Evolutionary conservation across 2,797 vertebrate species (phyloP).

Genomic region (Lacerta bilineata): DNA sequence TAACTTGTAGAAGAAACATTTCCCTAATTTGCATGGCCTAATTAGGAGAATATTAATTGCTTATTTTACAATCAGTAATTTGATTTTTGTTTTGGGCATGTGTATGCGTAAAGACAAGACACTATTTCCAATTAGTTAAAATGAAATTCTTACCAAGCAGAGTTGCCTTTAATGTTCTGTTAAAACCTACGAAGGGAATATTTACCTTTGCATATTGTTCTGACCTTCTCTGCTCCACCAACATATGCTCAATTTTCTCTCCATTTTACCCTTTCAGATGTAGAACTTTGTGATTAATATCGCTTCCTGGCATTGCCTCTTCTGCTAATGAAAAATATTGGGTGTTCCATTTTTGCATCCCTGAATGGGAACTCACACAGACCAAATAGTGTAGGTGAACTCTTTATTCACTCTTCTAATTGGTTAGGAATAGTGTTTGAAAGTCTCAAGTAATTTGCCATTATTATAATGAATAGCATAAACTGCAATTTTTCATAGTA

Average conservation of each 20-base stretch:
- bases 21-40: constrained; percentile 66
- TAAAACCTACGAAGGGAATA: constrained; percentile 57
- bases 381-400: constrained; percentile 72
- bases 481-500: constrained; percentile 84
- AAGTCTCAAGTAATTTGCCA: constrained; percentile 79
- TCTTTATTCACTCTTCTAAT: constrained; percentile 77
- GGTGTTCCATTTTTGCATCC: constrained; percentile 62
- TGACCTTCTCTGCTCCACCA: constrained; percentile 68
- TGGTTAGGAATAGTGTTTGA: constrained; percentile 77
- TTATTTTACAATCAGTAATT: constrained; percentile 65
- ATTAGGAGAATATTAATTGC: constrained; percentile 70
- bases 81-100: constrained; percentile 40
- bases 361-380: constrained; percentile 66
- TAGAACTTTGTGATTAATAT: constrained; percentile 70
- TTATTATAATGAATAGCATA: constrained; percentile 82
- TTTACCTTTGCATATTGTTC: constrained; percentile 62
- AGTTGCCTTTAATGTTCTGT: constrained; percentile 53
- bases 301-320: constrained; percentile 63
- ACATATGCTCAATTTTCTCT: constrained; percentile 67
- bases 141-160: constrained; percentile 57
- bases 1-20: constrained; percentile 58
- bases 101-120: constrained; percentile 52
- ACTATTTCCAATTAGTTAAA: constrained; percentile 67
- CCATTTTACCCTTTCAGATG: constrained; percentile 47
- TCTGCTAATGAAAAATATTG: constrained; percentile 72